A percentile compares a stretch with the other conserved stretches of the same genome.
phyloP scores from a whole-genome alignment of 92 coral and sea anemone genomes.

The Muricea muricata region DNA sequence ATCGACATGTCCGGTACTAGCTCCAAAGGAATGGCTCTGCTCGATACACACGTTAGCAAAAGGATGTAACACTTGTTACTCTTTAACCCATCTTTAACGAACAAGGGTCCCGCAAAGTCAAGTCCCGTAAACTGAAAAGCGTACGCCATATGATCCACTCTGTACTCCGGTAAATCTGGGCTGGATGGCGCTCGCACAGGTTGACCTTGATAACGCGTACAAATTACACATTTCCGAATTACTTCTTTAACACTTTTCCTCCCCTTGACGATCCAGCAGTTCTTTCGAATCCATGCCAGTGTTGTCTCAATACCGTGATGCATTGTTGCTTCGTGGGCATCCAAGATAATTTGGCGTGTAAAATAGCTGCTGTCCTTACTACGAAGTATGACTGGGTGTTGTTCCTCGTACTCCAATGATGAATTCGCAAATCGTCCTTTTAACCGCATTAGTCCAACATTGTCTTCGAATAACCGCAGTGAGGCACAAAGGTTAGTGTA shows the following conservation, averaged over 20 bases:
- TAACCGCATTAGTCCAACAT: not conserved
- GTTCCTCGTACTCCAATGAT: not conserved
- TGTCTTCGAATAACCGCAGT: not conserved
- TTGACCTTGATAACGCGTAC: not conserved
- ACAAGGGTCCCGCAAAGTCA: not conserved
- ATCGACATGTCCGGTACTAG: not conserved
- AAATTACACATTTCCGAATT: not conserved
- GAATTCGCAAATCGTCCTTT: not conserved
- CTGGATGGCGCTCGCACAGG: not conserved
- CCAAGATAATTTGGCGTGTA: not conserved
- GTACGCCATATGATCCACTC: not conserved
- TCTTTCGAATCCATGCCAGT: not conserved
- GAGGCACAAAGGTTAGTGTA: too few species aligned
- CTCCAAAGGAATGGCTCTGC: not conserved
- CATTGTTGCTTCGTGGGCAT: not conserved
- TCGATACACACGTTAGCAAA: not conserved
- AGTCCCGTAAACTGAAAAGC: not conserved
- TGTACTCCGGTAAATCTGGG: not conserved
- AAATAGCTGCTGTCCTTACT: not conserved
- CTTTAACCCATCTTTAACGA: not conserved
- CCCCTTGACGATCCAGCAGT: not conserved
- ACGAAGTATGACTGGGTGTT: not conserved
- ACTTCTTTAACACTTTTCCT: not conserved
- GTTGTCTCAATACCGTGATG: not conserved
- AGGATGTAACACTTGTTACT: not conserved